These are phyloP conservation scores for Ypsolopha scabrella DNA, from an alignment of 2,888 invertebrate genomes.

Conservation along the genomic window DNA sequence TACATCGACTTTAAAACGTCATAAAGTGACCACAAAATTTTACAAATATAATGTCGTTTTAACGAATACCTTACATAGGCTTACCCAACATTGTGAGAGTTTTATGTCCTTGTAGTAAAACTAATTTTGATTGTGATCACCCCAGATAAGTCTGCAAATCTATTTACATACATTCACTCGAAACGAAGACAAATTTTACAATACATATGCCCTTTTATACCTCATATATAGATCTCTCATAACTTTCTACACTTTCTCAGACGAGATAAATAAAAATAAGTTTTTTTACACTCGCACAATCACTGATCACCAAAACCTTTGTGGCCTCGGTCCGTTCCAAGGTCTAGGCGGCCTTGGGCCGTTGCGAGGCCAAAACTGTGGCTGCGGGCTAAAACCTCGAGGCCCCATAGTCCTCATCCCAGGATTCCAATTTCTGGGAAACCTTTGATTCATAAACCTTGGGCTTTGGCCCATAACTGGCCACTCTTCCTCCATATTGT, in stretches of 20 bases:
- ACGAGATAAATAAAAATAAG: not conserved
- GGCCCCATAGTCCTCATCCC: slow-evolving; percentile 36
- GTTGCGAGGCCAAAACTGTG: slow-evolving; percentile 40
- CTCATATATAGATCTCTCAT: not conserved
- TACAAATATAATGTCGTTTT: too few species aligned
- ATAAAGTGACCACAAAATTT: too few species aligned
- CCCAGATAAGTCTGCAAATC: not conserved
- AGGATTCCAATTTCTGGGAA: slow-evolving; percentile 54
- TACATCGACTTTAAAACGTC: too few species aligned
- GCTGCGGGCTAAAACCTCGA: slow-evolving; percentile 17
- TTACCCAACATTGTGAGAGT: not conserved
- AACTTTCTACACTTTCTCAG: not conserved
- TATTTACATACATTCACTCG: not conserved
- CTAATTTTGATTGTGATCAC: not conserved
- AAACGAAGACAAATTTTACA: not conserved
- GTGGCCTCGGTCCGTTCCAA: slow-evolving; percentile 46
- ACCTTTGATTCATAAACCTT: slow-evolving; percentile 31
- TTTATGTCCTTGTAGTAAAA: not conserved
- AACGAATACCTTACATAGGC: too few species aligned
- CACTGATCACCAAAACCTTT: slow-evolving; percentile 54
- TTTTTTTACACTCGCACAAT: not conserved
- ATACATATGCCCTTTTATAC: not conserved
- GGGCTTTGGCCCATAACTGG: slow-evolving; percentile 19
- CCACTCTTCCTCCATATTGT: not conserved
- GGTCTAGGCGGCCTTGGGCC: slow-evolving; percentile 45